phyloP scores from a whole-genome alignment of 2,113 vertebrate species.

The Brienomyrus brachyistius region DNA sequence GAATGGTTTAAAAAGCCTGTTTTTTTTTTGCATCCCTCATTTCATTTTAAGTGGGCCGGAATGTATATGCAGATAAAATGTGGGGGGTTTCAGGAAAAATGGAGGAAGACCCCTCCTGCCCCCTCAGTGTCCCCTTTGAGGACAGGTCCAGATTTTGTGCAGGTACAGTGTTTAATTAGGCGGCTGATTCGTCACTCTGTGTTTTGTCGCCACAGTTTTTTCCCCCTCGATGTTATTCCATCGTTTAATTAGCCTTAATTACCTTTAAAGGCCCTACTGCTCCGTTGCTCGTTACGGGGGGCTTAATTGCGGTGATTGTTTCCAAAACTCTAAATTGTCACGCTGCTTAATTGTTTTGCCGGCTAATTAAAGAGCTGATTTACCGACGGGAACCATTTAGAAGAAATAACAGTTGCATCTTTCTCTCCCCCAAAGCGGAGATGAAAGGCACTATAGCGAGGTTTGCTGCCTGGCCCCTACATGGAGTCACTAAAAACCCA shows the following conservation, averaged over 20 bases:
- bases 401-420: constrained; percentile 22
- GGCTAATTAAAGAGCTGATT: constrained; percentile 48
- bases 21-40: constrained; percentile 30
- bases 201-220: background rate
- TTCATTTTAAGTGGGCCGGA: constrained; percentile 40
- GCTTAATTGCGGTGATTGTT: constrained; percentile 13
- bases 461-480: background rate
- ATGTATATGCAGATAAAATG: constrained; percentile 16
- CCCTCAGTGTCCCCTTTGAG: background rate
- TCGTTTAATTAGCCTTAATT: constrained; percentile 33
- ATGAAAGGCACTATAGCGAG: background rate
- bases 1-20: constrained; percentile 27
- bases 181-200: background rate
- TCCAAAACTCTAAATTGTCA: constrained; percentile 37
- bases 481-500: background rate
- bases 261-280: constrained; percentile 26
- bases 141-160: background rate
- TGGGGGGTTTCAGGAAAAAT: background rate
- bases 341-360: constrained; percentile 41
- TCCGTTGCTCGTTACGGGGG: constrained; percentile 30
- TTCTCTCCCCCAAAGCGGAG: background rate
- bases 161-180: background rate
- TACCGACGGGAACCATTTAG: constrained; percentile 38
- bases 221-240: background rate
- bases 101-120: background rate